phyloP scores from a whole-genome alignment of 2,888 invertebrate genomes.

The Escarpia spicata region DNA sequence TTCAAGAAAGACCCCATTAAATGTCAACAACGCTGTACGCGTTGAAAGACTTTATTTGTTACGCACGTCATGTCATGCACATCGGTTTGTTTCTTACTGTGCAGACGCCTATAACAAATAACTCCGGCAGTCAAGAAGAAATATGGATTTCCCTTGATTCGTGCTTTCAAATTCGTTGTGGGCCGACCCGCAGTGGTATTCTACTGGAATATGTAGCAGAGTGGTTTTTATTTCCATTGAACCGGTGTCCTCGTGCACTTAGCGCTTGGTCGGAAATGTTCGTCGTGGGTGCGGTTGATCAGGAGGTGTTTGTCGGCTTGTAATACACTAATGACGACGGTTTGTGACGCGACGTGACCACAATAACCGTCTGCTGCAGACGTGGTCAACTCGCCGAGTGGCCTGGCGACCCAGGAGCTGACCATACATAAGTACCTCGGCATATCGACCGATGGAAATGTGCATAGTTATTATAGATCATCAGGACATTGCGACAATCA shows the following conservation, averaged over 20 bases:
- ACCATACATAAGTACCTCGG: no score
- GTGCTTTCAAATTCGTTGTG: not conserved
- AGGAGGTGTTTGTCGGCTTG: not conserved
- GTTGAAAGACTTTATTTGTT: not conserved
- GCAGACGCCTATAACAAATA: not conserved
- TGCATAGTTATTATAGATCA: no score
- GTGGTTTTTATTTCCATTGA: not conserved
- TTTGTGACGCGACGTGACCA: not conserved
- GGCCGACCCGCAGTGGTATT: not conserved
- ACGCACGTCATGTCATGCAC: not conserved
- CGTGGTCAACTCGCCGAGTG: not conserved
- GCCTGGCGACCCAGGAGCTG: no score
- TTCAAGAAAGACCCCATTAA: no score
- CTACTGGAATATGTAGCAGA: not conserved
- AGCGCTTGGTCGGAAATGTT: not conserved
- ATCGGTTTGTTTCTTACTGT: not conserved
- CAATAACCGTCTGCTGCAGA: not conserved
- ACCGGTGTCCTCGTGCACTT: not conserved
- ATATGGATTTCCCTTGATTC: not conserved
- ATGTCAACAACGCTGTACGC: not conserved
- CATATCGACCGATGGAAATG: no score
- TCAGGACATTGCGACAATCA: no score
- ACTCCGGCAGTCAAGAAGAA: not conserved
- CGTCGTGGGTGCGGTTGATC: not conserved
- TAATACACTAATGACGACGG: not conserved